Conservation (phyloP, 2,888 invertebrate species). For the Meandrusa payeni region DNA sequence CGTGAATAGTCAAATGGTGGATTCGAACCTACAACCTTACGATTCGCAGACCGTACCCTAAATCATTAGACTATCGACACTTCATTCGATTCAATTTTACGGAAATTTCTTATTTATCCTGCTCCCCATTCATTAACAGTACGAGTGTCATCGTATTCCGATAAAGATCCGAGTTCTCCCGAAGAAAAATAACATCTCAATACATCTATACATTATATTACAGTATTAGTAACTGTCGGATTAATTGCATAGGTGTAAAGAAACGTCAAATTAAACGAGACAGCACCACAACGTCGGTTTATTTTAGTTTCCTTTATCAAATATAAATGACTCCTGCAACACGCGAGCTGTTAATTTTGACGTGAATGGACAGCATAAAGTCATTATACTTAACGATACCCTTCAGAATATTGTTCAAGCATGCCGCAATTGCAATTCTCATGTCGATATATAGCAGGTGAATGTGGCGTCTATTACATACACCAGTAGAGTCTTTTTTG, state of each 20-base stretch:
- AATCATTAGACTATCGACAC: no score
- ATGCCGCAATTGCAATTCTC: neutral
- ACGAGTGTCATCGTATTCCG: no score
- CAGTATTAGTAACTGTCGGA: no score
- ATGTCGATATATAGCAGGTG: neutral
- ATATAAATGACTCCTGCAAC: constrained; percentile 18
- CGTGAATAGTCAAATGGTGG: no score
- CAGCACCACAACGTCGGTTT: constrained; percentile 1
- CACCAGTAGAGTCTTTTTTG: neutral
- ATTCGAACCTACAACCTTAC: no score
- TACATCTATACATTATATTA: no score
- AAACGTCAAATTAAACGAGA: constrained; percentile 1
- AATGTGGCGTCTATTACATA: neutral
- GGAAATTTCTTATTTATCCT: no score
- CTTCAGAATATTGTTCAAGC: constrained; percentile 14
- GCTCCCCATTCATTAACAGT: no score
- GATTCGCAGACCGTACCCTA: no score
- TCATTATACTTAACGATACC: constrained; percentile 22
- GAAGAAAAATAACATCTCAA: no score
- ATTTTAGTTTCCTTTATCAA: constrained; percentile 7
- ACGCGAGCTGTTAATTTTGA: constrained; percentile 15
- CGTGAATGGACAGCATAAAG: constrained; percentile 18
- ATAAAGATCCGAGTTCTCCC: no score
- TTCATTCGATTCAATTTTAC: no score
- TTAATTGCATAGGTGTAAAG: constrained; percentile 3